A percentile compares a stretch with the other conserved stretches of the same genome.
phyloP scores from a whole-genome alignment of 2,113 vertebrate genomes.

The Triplophysa siluroides region DNA sequence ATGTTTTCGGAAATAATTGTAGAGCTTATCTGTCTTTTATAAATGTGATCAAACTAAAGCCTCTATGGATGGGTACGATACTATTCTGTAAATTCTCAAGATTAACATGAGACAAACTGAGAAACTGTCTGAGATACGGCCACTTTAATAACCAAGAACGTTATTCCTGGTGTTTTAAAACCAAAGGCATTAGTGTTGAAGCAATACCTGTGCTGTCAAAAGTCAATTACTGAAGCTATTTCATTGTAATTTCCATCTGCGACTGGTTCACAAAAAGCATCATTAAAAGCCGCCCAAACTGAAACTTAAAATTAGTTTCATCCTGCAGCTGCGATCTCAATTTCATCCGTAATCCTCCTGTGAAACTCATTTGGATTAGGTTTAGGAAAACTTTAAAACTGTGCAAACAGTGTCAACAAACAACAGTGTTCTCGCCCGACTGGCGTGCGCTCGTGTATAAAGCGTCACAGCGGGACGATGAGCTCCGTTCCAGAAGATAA shows the following conservation, averaged over 20 bases:
- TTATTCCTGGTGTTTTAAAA: too few species aligned
- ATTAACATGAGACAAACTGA: too few species aligned
- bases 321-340: neutral
- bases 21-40: too few species aligned
- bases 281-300: neutral
- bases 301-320: neutral
- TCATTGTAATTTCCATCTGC: neutral
- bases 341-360: neutral
- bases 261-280: neutral
- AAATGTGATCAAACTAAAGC: too few species aligned
- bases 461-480: slow-evolving; percentile 3
- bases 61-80: too few species aligned
- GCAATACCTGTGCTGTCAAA: too few species aligned
- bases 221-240: neutral
- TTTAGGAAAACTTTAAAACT: neutral
- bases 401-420: slow-evolving; percentile 13
- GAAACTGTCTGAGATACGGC: too few species aligned
- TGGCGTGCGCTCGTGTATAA: neutral
- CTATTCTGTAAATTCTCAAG: too few species aligned
- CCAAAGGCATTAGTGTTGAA: too few species aligned
- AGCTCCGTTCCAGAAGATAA: slow-evolving; percentile 25
- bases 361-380: neutral
- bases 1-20: too few species aligned
- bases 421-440: neutral
- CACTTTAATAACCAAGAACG: too few species aligned